These are phyloP conservation scores for Carettochelys insculpta DNA, from an alignment of 2,113 vertebrate species.

Conservation along the genomic window DNA sequence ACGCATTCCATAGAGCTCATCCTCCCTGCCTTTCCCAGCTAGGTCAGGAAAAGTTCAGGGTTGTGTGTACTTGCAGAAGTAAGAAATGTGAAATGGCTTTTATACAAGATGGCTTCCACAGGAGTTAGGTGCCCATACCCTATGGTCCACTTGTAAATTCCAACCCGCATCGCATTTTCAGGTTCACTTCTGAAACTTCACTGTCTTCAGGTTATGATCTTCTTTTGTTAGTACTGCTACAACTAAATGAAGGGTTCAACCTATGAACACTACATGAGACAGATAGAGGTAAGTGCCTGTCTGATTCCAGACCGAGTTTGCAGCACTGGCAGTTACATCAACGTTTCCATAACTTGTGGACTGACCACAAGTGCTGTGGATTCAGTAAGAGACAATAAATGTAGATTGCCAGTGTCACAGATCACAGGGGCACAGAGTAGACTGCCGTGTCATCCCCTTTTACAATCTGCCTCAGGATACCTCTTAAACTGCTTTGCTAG, in stretches of 20 bases:
- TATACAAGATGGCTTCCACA: too few relatives aligned
- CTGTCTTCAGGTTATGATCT: neutral
- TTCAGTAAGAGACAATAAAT: neutral
- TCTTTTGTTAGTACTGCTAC: too few relatives aligned
- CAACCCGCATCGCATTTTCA: neutral
- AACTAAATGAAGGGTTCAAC: neutral
- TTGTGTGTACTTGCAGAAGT: too few relatives aligned
- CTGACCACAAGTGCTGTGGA: neutral
- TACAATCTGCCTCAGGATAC: too few relatives aligned
- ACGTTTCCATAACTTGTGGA: neutral
- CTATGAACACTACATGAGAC: neutral
- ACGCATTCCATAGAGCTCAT: too few relatives aligned
- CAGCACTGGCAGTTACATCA: neutral
- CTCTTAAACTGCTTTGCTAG: too few relatives aligned
- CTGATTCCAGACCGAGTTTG: neutral
- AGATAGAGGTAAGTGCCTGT: neutral
- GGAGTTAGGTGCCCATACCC: accelerated
- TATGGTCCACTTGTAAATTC: neutral
- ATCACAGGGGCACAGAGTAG: too few relatives aligned
- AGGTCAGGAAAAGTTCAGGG: too few relatives aligned
- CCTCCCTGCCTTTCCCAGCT: too few relatives aligned
- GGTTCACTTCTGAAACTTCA: neutral
- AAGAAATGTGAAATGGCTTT: too few relatives aligned
- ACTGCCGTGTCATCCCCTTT: too few relatives aligned
- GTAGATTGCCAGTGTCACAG: neutral